A percentile compares a stretch with the other conserved stretches of the same genome.
These are phyloP conservation scores for Caenorhabditis doughertyi DNA, from an alignment of 2,888 invertebrate species.

Conservation along the genomic window DNA sequence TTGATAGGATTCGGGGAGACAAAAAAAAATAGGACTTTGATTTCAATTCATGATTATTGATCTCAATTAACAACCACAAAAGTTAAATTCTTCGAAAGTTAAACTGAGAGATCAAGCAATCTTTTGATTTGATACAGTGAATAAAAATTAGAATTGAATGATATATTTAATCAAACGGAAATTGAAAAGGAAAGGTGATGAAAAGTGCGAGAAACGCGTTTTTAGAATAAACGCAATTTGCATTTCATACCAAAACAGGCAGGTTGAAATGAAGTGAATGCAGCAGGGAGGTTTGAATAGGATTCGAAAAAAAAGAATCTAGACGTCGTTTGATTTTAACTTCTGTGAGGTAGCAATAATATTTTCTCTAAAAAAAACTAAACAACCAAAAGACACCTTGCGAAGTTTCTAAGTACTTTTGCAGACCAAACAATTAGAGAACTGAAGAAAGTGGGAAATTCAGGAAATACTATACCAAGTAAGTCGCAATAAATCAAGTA, in stretches of 20 bases:
- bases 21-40: constrained; percentile 1
- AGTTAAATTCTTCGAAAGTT: constrained; percentile 29
- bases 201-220: constrained; percentile 29
- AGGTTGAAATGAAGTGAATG: neutral
- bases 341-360: neutral
- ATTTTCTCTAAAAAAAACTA: neutral
- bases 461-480: neutral
- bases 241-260: neutral
- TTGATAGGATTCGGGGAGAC: constrained; percentile 21
- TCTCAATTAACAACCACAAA: constrained; percentile 5
- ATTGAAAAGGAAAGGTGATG: constrained; percentile 9
- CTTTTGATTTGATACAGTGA: neutral
- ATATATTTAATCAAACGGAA: constrained; percentile 4
- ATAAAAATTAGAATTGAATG: neutral
- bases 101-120: constrained; percentile 5
- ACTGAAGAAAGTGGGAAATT: neutral
- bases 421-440: neutral
- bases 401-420: neutral
- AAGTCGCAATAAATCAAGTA: constrained; percentile 5
- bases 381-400: neutral
- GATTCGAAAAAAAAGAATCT: neutral
- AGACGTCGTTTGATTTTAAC: neutral
- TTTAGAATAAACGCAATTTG: constrained; percentile 19
- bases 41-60: constrained; percentile 2
- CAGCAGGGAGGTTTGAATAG: neutral